Evolutionary conservation across 2,888 invertebrate species (phyloP).

Genomic region (Ephialtes manifestator): DNA sequence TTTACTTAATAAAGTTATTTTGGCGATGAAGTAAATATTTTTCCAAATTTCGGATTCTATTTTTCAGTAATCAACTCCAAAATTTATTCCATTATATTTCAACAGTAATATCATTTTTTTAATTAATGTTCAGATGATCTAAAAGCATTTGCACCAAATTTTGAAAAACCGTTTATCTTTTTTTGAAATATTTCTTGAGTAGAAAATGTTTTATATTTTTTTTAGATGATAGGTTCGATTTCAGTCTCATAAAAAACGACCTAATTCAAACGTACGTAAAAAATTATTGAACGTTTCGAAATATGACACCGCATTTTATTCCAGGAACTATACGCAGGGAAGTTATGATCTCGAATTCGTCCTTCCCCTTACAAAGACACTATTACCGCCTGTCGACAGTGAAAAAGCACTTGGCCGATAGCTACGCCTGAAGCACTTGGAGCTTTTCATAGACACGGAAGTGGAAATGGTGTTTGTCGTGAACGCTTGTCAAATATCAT

Average conservation of each 20-base stretch:
- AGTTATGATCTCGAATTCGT: conserved; percentile 12
- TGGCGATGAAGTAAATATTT: too few species aligned
- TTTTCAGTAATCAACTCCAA: too few species aligned
- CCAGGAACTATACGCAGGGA: neutral
- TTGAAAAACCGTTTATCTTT: neutral
- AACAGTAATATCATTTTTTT: too few species aligned
- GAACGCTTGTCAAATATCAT: neutral
- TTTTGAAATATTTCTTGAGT: neutral
- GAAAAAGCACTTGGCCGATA: conserved; percentile 41
- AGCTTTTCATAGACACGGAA: conserved; percentile 8
- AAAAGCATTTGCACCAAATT: too few species aligned
- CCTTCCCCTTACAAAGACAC: neutral
- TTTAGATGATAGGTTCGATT: neutral
- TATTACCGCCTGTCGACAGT: conserved; percentile 15
- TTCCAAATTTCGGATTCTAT: too few species aligned
- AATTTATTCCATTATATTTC: too few species aligned
- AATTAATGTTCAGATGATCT: too few species aligned
- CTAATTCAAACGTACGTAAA: neutral
- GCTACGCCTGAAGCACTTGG: neutral
- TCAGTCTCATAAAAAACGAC: neutral
- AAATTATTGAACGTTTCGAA: neutral
- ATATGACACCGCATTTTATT: neutral
- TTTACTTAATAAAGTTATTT: too few species aligned
- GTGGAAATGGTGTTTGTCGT: neutral
- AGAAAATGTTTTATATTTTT: neutral